Base-by-base conservation (phyloP, 1,140 invertebrate genomes). In the Rhyzopertha dominica region DNA sequence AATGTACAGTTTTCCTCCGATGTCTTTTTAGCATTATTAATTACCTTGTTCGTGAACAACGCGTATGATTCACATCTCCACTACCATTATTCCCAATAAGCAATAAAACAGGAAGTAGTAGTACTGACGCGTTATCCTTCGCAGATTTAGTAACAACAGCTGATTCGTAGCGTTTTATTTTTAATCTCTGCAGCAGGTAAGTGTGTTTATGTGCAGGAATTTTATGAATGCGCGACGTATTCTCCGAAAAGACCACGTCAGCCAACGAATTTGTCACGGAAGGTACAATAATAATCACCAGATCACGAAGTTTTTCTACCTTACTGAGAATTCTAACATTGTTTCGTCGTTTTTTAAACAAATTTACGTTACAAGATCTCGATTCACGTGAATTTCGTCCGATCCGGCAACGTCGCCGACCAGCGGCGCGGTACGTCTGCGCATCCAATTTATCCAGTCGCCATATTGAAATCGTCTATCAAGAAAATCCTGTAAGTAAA, bases 401-500 rank as follows among this genome's bases (percentile, higher is more conserved):
- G 5, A 5, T 13, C n/a, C n/a, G n/a, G n/a, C 20, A 37, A 12
- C 12, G 20, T 12, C 14, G 12, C 5, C 12, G 44, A n/a, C 5
- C 12, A 29, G 44, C 42, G 38, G 44, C 28, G 20, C 10, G 31
- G 17, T 46, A 38, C 50, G 45, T 42, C 29, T 47, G 39, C 51
- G 50, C 36, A 36, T 18, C 28, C 19, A 25, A 22, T 14, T 38
- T 45, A 34, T 45, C 39, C 19, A 43, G 47, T 50, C 47, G 54
- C 54, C 54, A 56, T 56, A 56, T 56, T 56, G 51, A 51, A 56
- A 53, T 51, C 42, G 47, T 50, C 25, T 43, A 47, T 51, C 46
- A 40, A 47, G 51, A 51, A 54, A 56, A 50, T 44, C 49, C 51
- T 47, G 54, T 51, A 54, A 51, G 54, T 56, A 54, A 51, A 54